phyloP scores from a whole-genome alignment of 2,113 vertebrate genomes.

The Pithys albifrons region DNA sequence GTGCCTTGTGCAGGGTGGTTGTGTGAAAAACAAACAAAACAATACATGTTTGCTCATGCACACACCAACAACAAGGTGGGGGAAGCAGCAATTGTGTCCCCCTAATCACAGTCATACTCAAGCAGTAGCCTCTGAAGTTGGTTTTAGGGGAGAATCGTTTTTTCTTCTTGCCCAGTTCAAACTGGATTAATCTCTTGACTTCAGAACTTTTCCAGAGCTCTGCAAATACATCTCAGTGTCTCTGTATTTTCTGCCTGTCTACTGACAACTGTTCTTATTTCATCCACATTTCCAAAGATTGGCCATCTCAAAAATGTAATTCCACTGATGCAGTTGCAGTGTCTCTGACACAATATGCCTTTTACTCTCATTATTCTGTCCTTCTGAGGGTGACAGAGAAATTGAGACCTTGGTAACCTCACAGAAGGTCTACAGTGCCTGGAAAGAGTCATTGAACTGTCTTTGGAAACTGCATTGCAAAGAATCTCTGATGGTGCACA shows the following conservation, averaged over 20 bases:
- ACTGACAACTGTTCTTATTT: background rate
- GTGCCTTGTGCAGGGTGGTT: background rate
- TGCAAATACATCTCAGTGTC: background rate
- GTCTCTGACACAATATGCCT: background rate
- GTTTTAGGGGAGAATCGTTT: background rate
- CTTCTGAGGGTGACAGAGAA: background rate
- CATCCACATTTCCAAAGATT: background rate
- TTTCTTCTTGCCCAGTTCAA: background rate
- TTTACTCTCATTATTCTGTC: background rate
- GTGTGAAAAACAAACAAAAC: background rate
- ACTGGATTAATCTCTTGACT: background rate
- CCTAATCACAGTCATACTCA: background rate
- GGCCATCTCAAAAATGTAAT: background rate
- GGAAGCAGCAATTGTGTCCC: background rate
- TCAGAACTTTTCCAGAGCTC: background rate
- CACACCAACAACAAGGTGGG: background rate
- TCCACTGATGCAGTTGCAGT: background rate
- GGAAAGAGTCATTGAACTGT: background rate
- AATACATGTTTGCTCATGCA: background rate
- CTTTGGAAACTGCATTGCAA: background rate
- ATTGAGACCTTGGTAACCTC: background rate
- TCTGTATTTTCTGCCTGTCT: background rate
- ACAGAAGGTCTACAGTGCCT: background rate
- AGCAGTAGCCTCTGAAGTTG: background rate
- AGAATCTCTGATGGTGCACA: background rate